phyloP scores from a whole-genome alignment of 2,797 vertebrate species.

The Microchirus variegatus region DNA sequence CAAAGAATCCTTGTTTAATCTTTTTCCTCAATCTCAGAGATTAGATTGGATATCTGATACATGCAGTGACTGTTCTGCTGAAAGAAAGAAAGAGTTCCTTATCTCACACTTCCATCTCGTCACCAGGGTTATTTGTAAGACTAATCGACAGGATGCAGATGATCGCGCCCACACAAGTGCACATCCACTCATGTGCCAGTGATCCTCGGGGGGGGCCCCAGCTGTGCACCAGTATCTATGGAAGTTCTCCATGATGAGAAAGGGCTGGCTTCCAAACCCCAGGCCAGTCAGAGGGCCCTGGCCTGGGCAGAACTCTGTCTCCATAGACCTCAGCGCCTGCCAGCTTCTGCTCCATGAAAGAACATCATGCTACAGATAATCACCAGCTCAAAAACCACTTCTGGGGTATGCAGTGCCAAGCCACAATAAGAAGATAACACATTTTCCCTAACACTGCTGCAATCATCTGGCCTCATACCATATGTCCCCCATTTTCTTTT shows the following conservation, averaged over 20 bases:
- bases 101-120: slow-evolving; percentile 38
- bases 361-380: slow-evolving; percentile 62
- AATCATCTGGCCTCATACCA: slow-evolving; percentile 55
- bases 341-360: slow-evolving; percentile 55
- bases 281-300: slow-evolving; percentile 49
- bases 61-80: neutral
- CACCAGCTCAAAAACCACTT: slow-evolving; percentile 52
- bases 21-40: too few species aligned
- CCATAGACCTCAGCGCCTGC: slow-evolving; percentile 49
- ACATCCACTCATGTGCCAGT: slow-evolving; percentile 25
- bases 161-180: slow-evolving; percentile 25
- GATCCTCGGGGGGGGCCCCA: slow-evolving; percentile 36
- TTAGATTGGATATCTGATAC: too few species aligned
- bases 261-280: slow-evolving; percentile 60
- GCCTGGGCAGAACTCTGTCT: slow-evolving; percentile 69
- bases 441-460: slow-evolving; percentile 52
- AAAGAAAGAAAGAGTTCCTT: slow-evolving; percentile 9
- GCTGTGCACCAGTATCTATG: slow-evolving; percentile 56
- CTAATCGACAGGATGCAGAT: slow-evolving; percentile 23
- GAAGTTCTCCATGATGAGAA: slow-evolving; percentile 41
- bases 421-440: slow-evolving; percentile 63
- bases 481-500: slow-evolving; percentile 39
- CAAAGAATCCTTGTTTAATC: too few species aligned
- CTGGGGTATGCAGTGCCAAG: slow-evolving; percentile 40
- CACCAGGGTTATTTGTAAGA: slow-evolving; percentile 8